Evolutionary conservation across 2,113 vertebrate species (phyloP), one percentile per base, ranked within the genome.

Genomic region (Corythaixoides concolor): DNA sequence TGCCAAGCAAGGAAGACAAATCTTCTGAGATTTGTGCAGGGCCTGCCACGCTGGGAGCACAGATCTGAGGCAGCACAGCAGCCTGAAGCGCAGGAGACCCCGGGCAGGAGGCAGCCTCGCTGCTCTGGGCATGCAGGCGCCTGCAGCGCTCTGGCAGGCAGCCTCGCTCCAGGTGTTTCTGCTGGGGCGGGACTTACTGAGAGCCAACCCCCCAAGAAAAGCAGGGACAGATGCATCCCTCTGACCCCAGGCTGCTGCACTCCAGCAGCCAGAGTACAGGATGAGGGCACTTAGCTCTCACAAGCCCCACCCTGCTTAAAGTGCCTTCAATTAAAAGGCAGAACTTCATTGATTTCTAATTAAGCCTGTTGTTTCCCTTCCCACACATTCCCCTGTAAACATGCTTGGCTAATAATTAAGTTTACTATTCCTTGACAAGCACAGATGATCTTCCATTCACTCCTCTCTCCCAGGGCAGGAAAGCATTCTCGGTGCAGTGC

Each of bases 321-420:
- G 60, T 62, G 43, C 32, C 76, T 90, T 96, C 90, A 95, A 90
- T 97, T 97, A 97, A 88, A 97, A 97, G 41, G 84, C 89, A 75
- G 74, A 96, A 97, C 68, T 87, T 90, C 94, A 97, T 92, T 97
- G 96, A 96, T 97, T 97, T 94, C 87, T 97, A 97, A 97, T 97
- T 97, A 96, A 93, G 75, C 69, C 70, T 75, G 60, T 94, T 97
- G 91, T 96, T 97, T 92, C 41, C 43, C 70, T 93, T 95, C 83
- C 94, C 84, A 89, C 78, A 50, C 60, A 11, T 49, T 90, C 49
- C 60, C 19, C 55, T 96, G 89, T 96, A 96, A 96, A 95, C 93
- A 94, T 1, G 2, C 88, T 92, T 7, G 2, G 66, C 62, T 96
- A 85, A 96, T 96, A 96, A 97, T 95, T 88, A 91, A 91, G 70